Evolutionary conservation across 1,140 invertebrate genomes (phyloP).

Genomic region (Zaprionus lachaisei): DNA sequence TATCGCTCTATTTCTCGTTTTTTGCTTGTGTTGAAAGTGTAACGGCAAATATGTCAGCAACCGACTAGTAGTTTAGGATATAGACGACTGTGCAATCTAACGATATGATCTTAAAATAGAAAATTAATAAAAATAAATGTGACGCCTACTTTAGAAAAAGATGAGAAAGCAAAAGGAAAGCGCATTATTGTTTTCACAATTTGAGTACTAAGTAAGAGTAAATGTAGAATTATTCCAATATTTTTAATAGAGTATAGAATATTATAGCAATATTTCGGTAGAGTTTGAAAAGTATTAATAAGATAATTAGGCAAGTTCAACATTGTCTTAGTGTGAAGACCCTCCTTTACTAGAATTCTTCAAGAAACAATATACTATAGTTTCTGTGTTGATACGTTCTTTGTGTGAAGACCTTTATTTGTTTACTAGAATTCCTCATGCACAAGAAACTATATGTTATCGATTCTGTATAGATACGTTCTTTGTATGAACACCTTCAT

Average conservation of each 20-base stretch:
- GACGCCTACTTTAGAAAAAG: neutral
- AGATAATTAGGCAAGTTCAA: too few species aligned
- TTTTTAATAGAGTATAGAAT: too few species aligned
- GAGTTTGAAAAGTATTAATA: too few species aligned
- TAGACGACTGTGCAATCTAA: neutral
- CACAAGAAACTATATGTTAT: neutral
- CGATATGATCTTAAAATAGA: neutral
- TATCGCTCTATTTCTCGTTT: slow-evolving; percentile 4
- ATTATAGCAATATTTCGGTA: too few species aligned
- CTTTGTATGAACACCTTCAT: too few species aligned
- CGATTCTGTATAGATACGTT: neutral
- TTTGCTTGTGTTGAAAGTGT: slow-evolving; percentile 4
- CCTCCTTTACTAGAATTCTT: too few species aligned
- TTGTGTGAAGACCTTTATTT: too few species aligned
- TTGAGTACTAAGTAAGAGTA: too few species aligned
- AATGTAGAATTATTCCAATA: too few species aligned
- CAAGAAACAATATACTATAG: neutral
- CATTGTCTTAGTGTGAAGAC: too few species aligned
- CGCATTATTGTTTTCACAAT: neutral
- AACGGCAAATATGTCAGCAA: neutral
- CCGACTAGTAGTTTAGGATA: neutral
- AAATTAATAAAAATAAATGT: neutral
- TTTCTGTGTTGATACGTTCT: neutral
- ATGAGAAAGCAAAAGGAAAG: neutral
- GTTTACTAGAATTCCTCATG: neutral